A percentile compares a stretch with the other conserved stretches of the same genome.
Conservation (phyloP, 2,797 vertebrate genomes). For the Enteromius fasciolatus region DNA sequence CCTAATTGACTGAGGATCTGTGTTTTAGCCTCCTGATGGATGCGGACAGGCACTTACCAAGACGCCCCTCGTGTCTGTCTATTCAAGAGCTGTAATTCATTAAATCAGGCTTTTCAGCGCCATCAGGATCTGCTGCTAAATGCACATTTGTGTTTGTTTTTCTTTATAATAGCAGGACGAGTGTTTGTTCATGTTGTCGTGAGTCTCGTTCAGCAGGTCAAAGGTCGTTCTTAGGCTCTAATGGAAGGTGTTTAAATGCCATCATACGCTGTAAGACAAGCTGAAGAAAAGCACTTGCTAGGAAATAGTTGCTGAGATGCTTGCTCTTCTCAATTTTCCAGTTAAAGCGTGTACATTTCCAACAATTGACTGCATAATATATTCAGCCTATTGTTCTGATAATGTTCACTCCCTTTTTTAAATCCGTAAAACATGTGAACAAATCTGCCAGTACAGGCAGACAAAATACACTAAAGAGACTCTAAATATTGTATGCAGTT, state of each 20-base stretch:
- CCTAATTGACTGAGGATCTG: conserved; percentile 68
- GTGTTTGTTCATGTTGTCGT: conserved; percentile 19
- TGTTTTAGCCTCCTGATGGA: conserved; percentile 62
- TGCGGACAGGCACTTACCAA: conserved; percentile 59
- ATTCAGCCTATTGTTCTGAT: neutral
- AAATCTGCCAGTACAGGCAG: neutral
- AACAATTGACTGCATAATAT: neutral
- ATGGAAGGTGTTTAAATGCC: neutral
- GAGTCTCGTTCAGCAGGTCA: neutral
- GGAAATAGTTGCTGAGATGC: neutral
- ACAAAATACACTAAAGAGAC: neutral
- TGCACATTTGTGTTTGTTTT: conserved; percentile 5
- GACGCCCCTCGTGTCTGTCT: conserved; percentile 35
- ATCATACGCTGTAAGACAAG: neutral
- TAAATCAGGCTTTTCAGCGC: conserved; percentile 28
- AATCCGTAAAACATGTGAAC: neutral
- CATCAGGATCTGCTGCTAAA: conserved; percentile 2
- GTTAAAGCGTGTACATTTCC: neutral
- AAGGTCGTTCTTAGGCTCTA: neutral
- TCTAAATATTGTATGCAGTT: neutral
- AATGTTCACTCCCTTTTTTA: neutral
- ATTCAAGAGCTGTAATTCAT: conserved; percentile 56
- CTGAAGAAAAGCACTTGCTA: neutral
- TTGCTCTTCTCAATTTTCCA: neutral
- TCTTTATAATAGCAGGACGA: conserved; percentile 25